Conservation (phyloP, 2,113 vertebrate genomes). For the Oryzias melastigma region DNA sequence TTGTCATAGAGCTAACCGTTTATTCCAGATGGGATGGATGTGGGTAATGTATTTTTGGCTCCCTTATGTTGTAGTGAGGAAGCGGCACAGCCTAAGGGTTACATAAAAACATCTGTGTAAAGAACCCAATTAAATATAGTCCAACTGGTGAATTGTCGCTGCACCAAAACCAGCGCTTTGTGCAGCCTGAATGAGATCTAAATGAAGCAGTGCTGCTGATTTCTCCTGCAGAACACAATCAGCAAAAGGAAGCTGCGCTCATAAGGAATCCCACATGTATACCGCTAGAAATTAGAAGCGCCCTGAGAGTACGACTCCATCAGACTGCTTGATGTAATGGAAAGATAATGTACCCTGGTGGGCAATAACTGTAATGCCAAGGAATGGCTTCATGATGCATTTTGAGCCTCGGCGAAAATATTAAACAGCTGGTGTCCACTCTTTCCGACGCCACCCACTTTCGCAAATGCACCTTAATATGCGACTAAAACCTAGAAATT, state of each 20-base stretch:
- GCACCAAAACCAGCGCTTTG: constrained; percentile 13
- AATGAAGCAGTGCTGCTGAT: constrained; percentile 32
- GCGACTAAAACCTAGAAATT: constrained; percentile 35
- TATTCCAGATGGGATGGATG: constrained; percentile 28
- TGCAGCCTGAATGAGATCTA: constrained; percentile 29
- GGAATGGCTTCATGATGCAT: constrained; percentile 46
- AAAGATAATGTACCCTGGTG: constrained; percentile 66
- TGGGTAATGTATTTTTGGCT: constrained; percentile 26
- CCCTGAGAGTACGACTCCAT: constrained; percentile 59
- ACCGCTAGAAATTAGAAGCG: constrained; percentile 50
- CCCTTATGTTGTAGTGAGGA: constrained; percentile 6
- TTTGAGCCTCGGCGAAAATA: constrained; percentile 45
- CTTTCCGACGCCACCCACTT: constrained; percentile 45
- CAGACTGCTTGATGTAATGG: constrained; percentile 64
- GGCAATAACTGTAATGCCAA: constrained; percentile 60
- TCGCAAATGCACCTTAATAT: constrained; percentile 52
- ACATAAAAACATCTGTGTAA: constrained; percentile 31
- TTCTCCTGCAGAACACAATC: constrained; percentile 32
- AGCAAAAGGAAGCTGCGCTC: constrained; percentile 34
- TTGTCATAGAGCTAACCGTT: constrained; percentile 46
- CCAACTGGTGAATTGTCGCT: constrained; percentile 17
- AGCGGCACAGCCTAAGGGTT: constrained; percentile 20
- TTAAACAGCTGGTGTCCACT: constrained; percentile 54
- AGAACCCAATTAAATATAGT: constrained; percentile 29
- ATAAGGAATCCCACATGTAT: constrained; percentile 44